Evolutionary conservation across 2,113 vertebrate species (phyloP).

Genomic region (Phodopus roborovskii): DNA sequence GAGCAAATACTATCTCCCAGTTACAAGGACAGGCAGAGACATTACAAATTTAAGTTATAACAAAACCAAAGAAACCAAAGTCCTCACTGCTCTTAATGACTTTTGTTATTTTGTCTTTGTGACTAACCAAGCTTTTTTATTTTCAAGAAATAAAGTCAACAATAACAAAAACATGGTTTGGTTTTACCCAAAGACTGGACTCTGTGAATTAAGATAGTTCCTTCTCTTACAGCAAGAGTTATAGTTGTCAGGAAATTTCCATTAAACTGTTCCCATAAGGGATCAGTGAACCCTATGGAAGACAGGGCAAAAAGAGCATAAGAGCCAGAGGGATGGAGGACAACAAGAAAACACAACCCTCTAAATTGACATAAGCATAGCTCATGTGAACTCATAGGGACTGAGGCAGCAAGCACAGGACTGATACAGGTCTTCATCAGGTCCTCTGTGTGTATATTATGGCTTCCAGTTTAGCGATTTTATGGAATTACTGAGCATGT

Average conservation of each 20-base stretch:
- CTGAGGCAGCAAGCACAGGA: background rate
- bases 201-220: background rate
- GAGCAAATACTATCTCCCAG: background rate
- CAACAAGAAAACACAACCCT: background rate
- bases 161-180: slow-evolving; percentile 11
- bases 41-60: background rate
- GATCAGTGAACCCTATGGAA: background rate
- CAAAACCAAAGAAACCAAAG: slow-evolving; percentile 44
- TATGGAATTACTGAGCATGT: background rate
- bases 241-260: background rate
- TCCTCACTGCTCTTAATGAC: too few species aligned
- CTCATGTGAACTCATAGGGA: background rate
- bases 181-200: background rate
- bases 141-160: background rate
- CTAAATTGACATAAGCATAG: background rate
- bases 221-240: background rate
- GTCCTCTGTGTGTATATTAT: background rate
- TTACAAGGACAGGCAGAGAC: background rate
- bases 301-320: background rate
- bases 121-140: background rate
- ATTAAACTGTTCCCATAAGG: background rate
- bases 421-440: too few species aligned
- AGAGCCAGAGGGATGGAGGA: background rate
- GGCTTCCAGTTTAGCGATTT: background rate
- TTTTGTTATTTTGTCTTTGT: background rate